phyloP scores from a whole-genome alignment of 1,140 invertebrate genomes.

The Drosophila prosaltans region DNA sequence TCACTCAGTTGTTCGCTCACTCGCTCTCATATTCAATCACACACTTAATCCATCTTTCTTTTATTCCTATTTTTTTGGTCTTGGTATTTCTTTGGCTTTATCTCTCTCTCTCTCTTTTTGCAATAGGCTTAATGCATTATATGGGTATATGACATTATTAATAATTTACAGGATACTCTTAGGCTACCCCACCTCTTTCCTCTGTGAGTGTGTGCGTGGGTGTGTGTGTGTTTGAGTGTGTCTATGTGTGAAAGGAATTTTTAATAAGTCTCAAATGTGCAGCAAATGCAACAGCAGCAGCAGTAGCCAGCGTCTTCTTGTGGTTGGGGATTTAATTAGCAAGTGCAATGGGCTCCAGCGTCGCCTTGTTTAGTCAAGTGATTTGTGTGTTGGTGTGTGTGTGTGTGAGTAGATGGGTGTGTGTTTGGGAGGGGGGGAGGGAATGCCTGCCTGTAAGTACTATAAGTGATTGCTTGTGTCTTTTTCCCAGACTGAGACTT shows the following conservation, averaged over 20 bases:
- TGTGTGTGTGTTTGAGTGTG: conserved; percentile 37
- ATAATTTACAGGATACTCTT: conserved; percentile 79
- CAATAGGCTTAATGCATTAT: conserved; percentile 73
- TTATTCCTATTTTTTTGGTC: conserved; percentile 33
- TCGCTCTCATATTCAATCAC: neutral
- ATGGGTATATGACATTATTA: conserved; percentile 82
- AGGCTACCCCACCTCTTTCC: conserved; percentile 45
- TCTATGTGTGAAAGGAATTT: conserved; percentile 74
- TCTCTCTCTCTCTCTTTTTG: neutral
- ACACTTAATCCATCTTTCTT: conserved; percentile 25
- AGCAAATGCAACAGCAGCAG: conserved; percentile 38
- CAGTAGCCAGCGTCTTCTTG: conserved; percentile 30
- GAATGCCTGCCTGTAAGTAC: conserved; percentile 47
- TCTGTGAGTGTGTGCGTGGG: conserved; percentile 12
- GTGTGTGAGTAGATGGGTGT: neutral
- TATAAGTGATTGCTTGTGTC: conserved; percentile 79
- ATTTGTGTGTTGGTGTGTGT: conserved; percentile 59
- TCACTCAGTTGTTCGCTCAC: conserved; percentile 7
- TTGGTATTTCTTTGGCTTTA: conserved; percentile 20
- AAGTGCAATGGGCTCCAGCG: conserved; percentile 72
- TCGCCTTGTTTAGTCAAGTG: conserved; percentile 80
- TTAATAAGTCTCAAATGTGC: conserved; percentile 83
- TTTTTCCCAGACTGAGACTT: conserved; percentile 45
- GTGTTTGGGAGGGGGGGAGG: neutral
- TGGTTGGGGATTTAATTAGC: conserved; percentile 80